Evolutionary conservation across 2,888 invertebrate species (phyloP).

Genomic region (Amphipoea oculea): DNA sequence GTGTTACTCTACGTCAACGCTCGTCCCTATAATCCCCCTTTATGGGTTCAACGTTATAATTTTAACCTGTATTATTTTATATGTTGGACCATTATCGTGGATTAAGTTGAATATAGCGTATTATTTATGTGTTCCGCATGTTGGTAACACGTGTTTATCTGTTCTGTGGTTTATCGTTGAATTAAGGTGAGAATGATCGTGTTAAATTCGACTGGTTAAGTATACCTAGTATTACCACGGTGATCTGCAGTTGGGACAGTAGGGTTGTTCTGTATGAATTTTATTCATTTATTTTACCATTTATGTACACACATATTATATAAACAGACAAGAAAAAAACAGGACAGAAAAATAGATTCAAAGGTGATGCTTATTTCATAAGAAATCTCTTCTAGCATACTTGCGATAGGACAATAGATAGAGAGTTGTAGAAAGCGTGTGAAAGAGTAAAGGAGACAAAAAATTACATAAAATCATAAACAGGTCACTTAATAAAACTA

Average conservation of each 20-base stretch:
- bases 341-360: too few relatives aligned
- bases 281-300: not conserved
- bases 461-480: too few relatives aligned
- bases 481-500: too few relatives aligned
- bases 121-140: slow-evolving; percentile 80
- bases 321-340: too few relatives aligned
- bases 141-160: slow-evolving; percentile 64
- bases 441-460: too few relatives aligned
- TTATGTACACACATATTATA: too few relatives aligned
- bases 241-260: not conserved
- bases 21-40: slow-evolving; percentile 80
- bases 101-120: slow-evolving; percentile 77
- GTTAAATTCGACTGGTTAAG: slow-evolving; percentile 27
- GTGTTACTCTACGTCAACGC: slow-evolving; percentile 81
- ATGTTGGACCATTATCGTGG: slow-evolving; percentile 79
- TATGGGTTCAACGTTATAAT: slow-evolving; percentile 81
- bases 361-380: too few relatives aligned
- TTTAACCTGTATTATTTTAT: slow-evolving; percentile 85
- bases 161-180: slow-evolving; percentile 60
- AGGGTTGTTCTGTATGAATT: not conserved
- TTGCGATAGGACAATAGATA: too few relatives aligned
- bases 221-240: slow-evolving; percentile 5
- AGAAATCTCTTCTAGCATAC: too few relatives aligned
- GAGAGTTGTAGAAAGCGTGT: too few relatives aligned
- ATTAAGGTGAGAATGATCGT: slow-evolving; percentile 51